Conservation (phyloP, 2,888 invertebrate species). For the Conistra vaccinii region DNA sequence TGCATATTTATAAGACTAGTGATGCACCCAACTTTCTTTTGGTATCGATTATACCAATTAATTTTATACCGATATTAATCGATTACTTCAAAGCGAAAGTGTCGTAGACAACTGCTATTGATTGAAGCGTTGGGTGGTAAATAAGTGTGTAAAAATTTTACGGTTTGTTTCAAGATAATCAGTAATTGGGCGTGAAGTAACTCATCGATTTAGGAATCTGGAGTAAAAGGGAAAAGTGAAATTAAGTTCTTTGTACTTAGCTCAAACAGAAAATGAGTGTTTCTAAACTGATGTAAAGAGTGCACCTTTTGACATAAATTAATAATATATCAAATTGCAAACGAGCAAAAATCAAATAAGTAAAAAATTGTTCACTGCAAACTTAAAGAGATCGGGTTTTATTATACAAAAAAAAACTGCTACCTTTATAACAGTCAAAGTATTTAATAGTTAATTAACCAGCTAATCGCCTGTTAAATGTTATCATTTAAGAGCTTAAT, state of each 20-base stretch:
- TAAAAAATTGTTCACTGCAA: not conserved
- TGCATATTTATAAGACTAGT: constrained; percentile 62
- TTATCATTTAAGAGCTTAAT: constrained; percentile 38
- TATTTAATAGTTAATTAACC: constrained; percentile 35
- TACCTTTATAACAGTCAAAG: not conserved
- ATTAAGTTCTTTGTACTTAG: not conserved
- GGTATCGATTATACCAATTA: constrained; percentile 51
- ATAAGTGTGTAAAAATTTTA: constrained; percentile 42
- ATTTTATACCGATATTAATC: constrained; percentile 45
- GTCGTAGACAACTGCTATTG: constrained; percentile 47
- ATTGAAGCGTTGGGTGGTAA: constrained; percentile 56
- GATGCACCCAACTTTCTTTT: constrained; percentile 63
- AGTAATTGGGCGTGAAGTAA: constrained; percentile 46
- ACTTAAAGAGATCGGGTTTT: constrained; percentile 12
- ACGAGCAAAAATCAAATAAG: not conserved
- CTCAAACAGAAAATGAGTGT: not conserved
- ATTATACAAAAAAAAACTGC: not conserved
- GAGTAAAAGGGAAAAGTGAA: constrained; percentile 51
- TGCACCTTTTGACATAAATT: not conserved
- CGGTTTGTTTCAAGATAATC: constrained; percentile 49
- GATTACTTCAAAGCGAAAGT: constrained; percentile 60
- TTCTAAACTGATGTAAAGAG: not conserved
- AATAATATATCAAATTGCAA: not conserved
- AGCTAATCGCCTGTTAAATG: constrained; percentile 36
- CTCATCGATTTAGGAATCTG: constrained; percentile 35